phyloP scores from a whole-genome alignment of 2,113 vertebrate genomes.

The Aphelocoma coerulescens region DNA sequence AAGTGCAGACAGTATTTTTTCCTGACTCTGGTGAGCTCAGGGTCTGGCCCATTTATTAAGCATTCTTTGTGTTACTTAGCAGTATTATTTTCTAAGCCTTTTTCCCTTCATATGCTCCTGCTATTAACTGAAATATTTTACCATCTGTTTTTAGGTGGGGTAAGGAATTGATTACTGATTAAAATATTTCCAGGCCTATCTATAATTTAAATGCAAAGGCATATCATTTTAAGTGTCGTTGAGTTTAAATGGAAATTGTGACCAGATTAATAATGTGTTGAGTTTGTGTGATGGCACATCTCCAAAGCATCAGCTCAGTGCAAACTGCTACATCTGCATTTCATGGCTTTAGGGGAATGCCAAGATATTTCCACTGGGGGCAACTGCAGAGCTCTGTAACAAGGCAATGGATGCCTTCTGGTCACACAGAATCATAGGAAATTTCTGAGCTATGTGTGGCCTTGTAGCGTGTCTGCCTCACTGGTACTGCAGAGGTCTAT shows the following conservation, averaged over 20 bases:
- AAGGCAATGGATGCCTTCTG: background rate
- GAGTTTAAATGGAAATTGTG: conserved; percentile 50
- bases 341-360: background rate
- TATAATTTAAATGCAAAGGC: conserved; percentile 7
- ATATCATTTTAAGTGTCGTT: conserved; percentile 5
- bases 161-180: conserved; percentile 47
- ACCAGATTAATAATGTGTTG: conserved; percentile 20
- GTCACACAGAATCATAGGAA: background rate
- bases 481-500: background rate
- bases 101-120: background rate
- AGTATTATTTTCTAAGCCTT: background rate
- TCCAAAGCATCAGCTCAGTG: conserved; percentile 46
- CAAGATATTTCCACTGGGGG: background rate
- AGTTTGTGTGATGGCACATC: conserved; percentile 15
- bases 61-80: background rate
- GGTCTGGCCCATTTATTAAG: background rate
- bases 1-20: background rate
- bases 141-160: conserved; percentile 57
- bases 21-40: background rate
- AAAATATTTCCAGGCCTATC: conserved; percentile 34
- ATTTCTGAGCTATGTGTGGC: background rate
- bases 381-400: background rate
- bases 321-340: conserved; percentile 31
- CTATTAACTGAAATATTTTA: conserved; percentile 5
- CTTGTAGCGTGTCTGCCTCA: background rate